These are phyloP conservation scores for Pandemis corylana DNA, from an alignment of 2,888 invertebrate genomes.

Conservation along the genomic window DNA sequence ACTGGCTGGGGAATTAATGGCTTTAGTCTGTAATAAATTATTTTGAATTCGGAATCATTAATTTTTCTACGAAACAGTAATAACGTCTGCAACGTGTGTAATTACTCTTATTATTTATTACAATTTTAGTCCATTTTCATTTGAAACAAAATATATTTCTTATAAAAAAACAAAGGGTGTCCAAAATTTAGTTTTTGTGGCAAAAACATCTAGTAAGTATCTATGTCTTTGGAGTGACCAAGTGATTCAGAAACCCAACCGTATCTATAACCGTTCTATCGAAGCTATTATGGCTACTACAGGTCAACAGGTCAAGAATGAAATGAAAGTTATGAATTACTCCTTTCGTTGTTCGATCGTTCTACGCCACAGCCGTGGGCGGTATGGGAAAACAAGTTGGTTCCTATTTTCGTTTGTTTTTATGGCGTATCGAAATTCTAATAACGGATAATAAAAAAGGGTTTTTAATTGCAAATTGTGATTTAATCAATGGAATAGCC, in stretches of 20 bases:
- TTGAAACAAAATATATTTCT: too few relatives aligned
- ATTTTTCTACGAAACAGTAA: background rate
- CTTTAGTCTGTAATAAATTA: background rate
- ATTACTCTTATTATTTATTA: too few relatives aligned
- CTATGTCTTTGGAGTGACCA: constrained; percentile 42
- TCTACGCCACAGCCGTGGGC: constrained; percentile 1
- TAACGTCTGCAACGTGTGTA: too few relatives aligned
- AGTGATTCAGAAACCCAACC: constrained; percentile 51
- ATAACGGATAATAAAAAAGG: background rate
- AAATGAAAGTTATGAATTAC: constrained; percentile 49
- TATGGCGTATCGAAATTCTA: constrained; percentile 1
- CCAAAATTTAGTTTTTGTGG: too few relatives aligned
- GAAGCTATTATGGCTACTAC: constrained; percentile 51
- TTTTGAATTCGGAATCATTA: constrained; percentile 10
- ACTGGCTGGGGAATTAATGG: background rate
- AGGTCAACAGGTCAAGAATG: constrained; percentile 57
- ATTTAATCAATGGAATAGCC: background rate
- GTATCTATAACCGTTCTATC: constrained; percentile 44
- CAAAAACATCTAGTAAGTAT: constrained; percentile 17
- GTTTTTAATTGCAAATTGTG: background rate
- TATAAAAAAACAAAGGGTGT: background rate
- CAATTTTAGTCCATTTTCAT: too few relatives aligned
- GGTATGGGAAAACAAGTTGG: background rate
- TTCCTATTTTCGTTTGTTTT: background rate
- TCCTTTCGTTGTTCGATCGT: constrained; percentile 33